phyloP scores from a whole-genome alignment of 2,888 invertebrate genomes.

The Pasiphila rectangulata region DNA sequence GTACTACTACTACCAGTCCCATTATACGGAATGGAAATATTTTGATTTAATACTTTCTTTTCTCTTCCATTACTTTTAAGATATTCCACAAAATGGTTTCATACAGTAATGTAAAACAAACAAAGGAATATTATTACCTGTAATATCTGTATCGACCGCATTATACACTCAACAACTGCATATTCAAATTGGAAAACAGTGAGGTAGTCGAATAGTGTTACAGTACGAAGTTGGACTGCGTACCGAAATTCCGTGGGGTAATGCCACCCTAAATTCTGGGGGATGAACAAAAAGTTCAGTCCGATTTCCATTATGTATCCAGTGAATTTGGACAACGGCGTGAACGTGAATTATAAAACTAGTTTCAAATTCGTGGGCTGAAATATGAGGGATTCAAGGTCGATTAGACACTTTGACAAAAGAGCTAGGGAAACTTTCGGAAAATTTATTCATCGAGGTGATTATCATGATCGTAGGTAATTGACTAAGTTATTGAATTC shows the following conservation, averaged over 20 bases:
- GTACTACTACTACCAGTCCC: constrained; percentile 6
- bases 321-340: constrained; percentile 28
- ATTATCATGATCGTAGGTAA: background rate
- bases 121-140: background rate
- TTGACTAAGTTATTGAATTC: too few relatives aligned
- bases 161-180: constrained; percentile 1
- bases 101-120: constrained; percentile 2
- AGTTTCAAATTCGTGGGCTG: constrained; percentile 24
- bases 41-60: constrained; percentile 16
- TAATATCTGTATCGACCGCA: background rate
- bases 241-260: constrained; percentile 25
- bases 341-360: constrained; percentile 27
- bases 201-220: constrained; percentile 34
- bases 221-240: constrained; percentile 29
- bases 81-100: constrained; percentile 3
- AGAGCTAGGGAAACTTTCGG: constrained; percentile 1
- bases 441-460: background rate
- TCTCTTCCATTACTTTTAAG: constrained; percentile 2
- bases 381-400: constrained; percentile 14
- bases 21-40: constrained; percentile 18
- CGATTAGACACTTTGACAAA: constrained; percentile 7
- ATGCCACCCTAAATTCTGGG: constrained; percentile 20
- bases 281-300: constrained; percentile 27
- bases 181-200: constrained; percentile 34
- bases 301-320: constrained; percentile 33